phyloP scores from a whole-genome alignment of 2,888 invertebrate genomes.

The Macrosoma leucophasiata region DNA sequence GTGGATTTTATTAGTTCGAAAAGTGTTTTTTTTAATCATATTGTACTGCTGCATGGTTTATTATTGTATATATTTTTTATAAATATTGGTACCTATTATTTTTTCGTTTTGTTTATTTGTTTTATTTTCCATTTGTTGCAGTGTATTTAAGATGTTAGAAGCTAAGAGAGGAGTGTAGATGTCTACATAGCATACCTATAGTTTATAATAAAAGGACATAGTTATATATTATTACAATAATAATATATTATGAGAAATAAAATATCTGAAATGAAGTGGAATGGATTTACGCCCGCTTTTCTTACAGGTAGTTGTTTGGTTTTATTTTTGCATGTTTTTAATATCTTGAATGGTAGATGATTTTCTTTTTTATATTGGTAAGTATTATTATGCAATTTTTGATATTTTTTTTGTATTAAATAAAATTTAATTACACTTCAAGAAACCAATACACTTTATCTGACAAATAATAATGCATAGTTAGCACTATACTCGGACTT shows the following conservation, averaged over 20 bases:
- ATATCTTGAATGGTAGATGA: neutral
- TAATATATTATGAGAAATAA: conserved; percentile 69
- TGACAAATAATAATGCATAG: too few relatives aligned
- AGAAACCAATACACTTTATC: too few relatives aligned
- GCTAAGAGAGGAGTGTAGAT: conserved; percentile 70
- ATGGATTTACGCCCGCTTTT: conserved; percentile 61
- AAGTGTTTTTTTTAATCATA: too few relatives aligned
- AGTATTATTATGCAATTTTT: too few relatives aligned
- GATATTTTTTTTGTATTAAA: too few relatives aligned
- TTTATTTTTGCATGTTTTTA: conserved; percentile 38
- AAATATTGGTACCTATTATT: conserved; percentile 2
- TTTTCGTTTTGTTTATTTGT: conserved; percentile 41
- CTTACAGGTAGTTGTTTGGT: conserved; percentile 54
- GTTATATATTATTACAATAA: conserved; percentile 75
- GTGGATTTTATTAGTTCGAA: too few relatives aligned
- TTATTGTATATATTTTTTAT: neutral
- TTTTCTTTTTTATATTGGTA: conserved; percentile 21
- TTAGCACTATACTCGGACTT: too few relatives aligned
- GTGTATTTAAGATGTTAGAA: conserved; percentile 73
- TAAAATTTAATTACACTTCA: too few relatives aligned
- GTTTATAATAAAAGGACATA: conserved; percentile 70
- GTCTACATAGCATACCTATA: conserved; percentile 73
- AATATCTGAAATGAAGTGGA: conserved; percentile 58
- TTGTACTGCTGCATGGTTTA: neutral
- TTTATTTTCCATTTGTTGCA: conserved; percentile 63